Base-by-base conservation (phyloP, 2,797 vertebrate species). In the Anas bernieri region DNA sequence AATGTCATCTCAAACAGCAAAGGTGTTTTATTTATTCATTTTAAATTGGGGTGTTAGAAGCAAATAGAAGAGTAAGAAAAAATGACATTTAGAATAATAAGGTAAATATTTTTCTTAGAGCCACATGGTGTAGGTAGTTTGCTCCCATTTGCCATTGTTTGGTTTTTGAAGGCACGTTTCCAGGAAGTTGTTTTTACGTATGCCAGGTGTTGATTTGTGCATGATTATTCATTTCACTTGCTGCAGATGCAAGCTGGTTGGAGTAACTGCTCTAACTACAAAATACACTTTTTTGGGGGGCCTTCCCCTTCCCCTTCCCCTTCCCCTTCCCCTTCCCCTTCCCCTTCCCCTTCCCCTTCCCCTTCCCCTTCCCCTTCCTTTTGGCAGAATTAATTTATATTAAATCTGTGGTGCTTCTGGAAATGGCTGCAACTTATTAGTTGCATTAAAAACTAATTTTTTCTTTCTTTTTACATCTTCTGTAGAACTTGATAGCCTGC, bases 1-100 rank as follows among this genome's bases (percentile, higher is more conserved):
- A 70, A 23, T 0, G 0, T 66, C 3, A 9, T 35, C 11, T 68
- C 17, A 23, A 67, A 86, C 9, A 33, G 3, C 3, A 61, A 61
- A 83, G 5, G 46, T 23, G 22, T 4, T 35, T 39, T n/a, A 1
- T 9, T 4, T 14, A 3, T 0, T 17, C 5, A 0, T 31, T 70
- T 43, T 54, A 16, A 15, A 33, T 7, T 25, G 22, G 0, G 4
- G 9, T 0, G 0, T 63, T 31, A 9, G 5, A 30, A 66, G 4
- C 16, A 54, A 81, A 59, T 12, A 41, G 4, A 69, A 48, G 16
- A 83, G 13, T 56, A 12, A 35, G 12, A 69, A 83, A 83, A 62
- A 81, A 33, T 7, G 2, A 33, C 31, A 68, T 76, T 76, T 41
- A 25, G 26, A 61, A 15, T 8, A 68, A 45, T 17, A 64, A 67